Evolutionary conservation across 2,797 vertebrate genomes (phyloP).

Genomic region (Scleropages formosus): DNA sequence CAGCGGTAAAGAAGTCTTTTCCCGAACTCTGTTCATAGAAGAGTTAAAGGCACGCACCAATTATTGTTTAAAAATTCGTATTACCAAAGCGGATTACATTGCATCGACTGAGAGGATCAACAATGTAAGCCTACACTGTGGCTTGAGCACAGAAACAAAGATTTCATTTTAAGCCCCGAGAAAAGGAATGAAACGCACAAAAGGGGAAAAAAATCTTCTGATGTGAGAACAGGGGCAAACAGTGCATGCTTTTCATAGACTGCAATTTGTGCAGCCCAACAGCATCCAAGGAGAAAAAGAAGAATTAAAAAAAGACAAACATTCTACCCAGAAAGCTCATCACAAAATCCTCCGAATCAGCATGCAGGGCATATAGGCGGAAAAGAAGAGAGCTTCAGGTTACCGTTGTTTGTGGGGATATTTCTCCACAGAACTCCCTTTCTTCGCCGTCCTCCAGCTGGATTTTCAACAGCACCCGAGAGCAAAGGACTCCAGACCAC

Average conservation of each 20-base stretch:
- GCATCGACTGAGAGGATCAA: constrained; percentile 80
- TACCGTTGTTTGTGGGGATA: constrained; percentile 21
- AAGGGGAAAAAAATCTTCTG: constrained; percentile 77
- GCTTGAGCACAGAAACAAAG: constrained; percentile 82
- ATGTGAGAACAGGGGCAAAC: constrained; percentile 77
- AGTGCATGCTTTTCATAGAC: constrained; percentile 74
- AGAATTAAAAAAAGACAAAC: constrained; percentile 43
- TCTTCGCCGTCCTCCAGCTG: constrained; percentile 18
- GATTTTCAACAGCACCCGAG: constrained; percentile 2
- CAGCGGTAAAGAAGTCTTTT: constrained; percentile 28
- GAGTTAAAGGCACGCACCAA: constrained; percentile 73
- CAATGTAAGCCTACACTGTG: constrained; percentile 79
- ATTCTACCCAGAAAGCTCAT: constrained; percentile 56
- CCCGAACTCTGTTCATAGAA: constrained; percentile 50
- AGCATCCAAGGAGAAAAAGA: constrained; percentile 47
- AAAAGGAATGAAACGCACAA: constrained; percentile 81
- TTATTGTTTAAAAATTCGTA: constrained; percentile 81
- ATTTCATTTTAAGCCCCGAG: constrained; percentile 81
- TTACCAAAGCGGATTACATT: constrained; percentile 83
- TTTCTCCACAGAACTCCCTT: constrained; percentile 11
- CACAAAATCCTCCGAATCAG: constrained; percentile 59
- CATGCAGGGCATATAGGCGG: constrained; percentile 47
- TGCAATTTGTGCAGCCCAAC: constrained; percentile 59
- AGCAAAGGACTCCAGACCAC: background rate
- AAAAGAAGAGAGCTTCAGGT: constrained; percentile 18